Base-by-base conservation (phyloP, 2,113 vertebrate species). In the Emydura subglobosa region DNA sequence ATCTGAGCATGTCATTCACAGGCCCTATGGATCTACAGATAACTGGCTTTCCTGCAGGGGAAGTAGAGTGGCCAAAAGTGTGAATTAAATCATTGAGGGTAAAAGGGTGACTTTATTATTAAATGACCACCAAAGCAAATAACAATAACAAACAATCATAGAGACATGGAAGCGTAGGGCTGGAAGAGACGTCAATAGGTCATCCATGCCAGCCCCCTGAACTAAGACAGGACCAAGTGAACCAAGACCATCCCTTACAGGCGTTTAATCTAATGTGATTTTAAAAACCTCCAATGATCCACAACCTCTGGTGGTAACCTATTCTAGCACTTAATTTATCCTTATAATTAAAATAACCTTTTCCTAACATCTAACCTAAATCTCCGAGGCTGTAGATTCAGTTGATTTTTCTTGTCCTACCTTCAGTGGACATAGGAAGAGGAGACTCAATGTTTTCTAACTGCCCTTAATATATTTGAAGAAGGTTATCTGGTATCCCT, bases 1-100 rank as follows among this genome's bases (percentile, higher is more conserved):
- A 2, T 53, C 13, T 17, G 82, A 54, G 24, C 17, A 1, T 42
- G 47, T 25, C 8, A 1, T 4, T 1, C 2, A n/a, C 21, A 31
- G 53, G 25, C 7, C 53, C 19, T n/a, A 2, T 12, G 5, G 4
- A 1, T n/a, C 22, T 68, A 27, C 39, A 82, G 14, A 3, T 8
- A 24, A 54, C 5, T 17, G n/a, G 2, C 44, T 87, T 83, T 72
- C 44, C 74, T 84, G 44, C 5, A 3, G 0, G 1, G 31, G 29
- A 7, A 61, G 59, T 10, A 39, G 10, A 17, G 53, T 54, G 16
- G 6, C 19, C 13, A 29, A 22, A 65, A 74, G 6, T 42, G 50
- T 19, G 87, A 82, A 51, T 86, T 44, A 68, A 74, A 72, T 53
- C 47, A 21, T 0, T 1, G 24, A 22, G 59, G 44, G 51, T 25